A percentile compares a stretch with the other conserved stretches of the same genome.
Conservation (phyloP, 2,888 invertebrate genomes). For the Nymphalis urticae region DNA sequence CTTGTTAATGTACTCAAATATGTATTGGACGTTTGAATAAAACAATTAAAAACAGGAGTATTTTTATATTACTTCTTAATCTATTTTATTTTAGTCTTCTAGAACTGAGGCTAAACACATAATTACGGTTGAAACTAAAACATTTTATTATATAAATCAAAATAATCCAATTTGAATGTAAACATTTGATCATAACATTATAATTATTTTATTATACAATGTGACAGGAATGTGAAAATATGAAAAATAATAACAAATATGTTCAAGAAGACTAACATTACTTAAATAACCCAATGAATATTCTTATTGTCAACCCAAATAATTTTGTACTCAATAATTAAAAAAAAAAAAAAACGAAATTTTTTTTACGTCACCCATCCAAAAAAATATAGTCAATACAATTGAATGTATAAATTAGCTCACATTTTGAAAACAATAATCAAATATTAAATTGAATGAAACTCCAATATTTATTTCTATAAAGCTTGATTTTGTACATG, state of each 20-base stretch:
- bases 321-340: conserved; percentile 18
- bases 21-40: conserved; percentile 43
- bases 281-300: conserved; percentile 39
- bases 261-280: conserved; percentile 66
- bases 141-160: conserved; percentile 18
- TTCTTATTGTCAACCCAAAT: conserved; percentile 28
- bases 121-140: conserved; percentile 9
- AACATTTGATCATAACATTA: conserved; percentile 7
- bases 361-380: too few relatives aligned
- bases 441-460: neutral
- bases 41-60: conserved; percentile 44
- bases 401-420: too few relatives aligned
- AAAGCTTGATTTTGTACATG: conserved; percentile 8
- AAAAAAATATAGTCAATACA: too few relatives aligned
- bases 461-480: conserved; percentile 1
- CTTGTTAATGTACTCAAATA: conserved; percentile 23
- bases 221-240: conserved; percentile 35
- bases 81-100: conserved; percentile 59
- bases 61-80: conserved; percentile 58
- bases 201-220: conserved; percentile 18
- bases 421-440: too few relatives aligned
- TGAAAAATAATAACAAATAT: conserved; percentile 28
- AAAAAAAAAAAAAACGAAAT: neutral
- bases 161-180: conserved; percentile 5
- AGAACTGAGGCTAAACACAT: conserved; percentile 46